Base-by-base conservation (phyloP, 2,113 vertebrate species). In the Cebidichthys violaceus region DNA sequence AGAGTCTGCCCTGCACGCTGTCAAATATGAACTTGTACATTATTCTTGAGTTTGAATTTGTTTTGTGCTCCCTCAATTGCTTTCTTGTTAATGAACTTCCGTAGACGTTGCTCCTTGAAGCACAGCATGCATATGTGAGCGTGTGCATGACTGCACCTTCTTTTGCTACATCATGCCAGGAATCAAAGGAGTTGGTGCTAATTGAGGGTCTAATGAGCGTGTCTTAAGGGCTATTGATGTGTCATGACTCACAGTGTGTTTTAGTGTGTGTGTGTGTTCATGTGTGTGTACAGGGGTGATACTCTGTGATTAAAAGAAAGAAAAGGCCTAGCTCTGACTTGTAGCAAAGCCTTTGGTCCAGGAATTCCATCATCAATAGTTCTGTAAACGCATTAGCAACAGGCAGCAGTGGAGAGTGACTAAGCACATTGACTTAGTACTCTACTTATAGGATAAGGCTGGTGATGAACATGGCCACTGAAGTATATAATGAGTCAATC, bases 121-220 rank as follows among this genome's bases (percentile, higher is more conserved):
- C 74, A 50, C 45, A 55, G 57, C 9, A 1, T 65, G 39, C 9
- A 4, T 61, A 6, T 52, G 4, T 39, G 60, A 45, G 18, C 4
- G 8, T 70, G 69, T 45, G 47, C 24, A 66, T 61, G 52, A n/a
- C 47, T 66, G 24, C 0, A 8, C 39, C 9, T 41, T 39, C 8
- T 52, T 62, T 43, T 52, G 39, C 75, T 66, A 13, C 39, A 71
- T 75, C n/a, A 79, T 37, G 47, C 14, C 70, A 62, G 39, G 65
- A 71, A 75, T 78, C 39, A 83, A 72, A 81, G 54, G 31, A 69
- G 5, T 15, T 43, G 13, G 29, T 52, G 70, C 24, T 82, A 79
- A 79, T 50, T 70, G 75, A 66, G 59, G 37, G 20, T 71, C 41
- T 80, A 82, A 77, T 79, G 75, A 84, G 64, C 4, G 0, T 74